Evolutionary conservation across 1,140 invertebrate genomes (phyloP).

Genomic region (Drosophila quadrilineata): DNA sequence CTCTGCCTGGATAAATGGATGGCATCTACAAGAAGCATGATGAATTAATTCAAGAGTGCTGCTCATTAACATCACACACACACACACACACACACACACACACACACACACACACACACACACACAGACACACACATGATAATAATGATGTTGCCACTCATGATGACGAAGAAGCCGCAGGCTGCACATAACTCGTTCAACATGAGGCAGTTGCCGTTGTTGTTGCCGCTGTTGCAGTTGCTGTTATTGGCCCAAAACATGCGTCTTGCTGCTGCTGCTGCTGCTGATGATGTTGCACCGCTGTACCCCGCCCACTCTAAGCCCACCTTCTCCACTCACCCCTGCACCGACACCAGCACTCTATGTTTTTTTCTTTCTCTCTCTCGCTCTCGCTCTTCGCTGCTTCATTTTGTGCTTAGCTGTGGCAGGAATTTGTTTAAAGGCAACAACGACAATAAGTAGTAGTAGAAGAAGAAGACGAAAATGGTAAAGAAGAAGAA

Average conservation of each 20-base stretch:
- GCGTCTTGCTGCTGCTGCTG: conserved; percentile 26
- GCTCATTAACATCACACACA: conserved; percentile 44
- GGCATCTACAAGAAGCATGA: conserved; percentile 32
- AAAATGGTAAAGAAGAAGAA: conserved; percentile 8
- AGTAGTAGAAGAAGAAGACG: conserved; percentile 13
- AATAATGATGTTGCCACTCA: conserved; percentile 7
- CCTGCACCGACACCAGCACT: not conserved
- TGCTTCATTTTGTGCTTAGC: conserved; percentile 9
- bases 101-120: not conserved
- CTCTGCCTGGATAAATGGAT: no score
- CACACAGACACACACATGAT: not conserved
- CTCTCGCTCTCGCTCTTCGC: not conserved
- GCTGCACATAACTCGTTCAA: conserved; percentile 34
- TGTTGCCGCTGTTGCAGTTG: not conserved
- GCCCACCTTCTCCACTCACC: not conserved
- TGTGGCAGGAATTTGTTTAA: conserved; percentile 62
- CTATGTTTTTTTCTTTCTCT: conserved; percentile 11
- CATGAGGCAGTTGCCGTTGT: conserved; percentile 10
- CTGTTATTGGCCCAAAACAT: conserved; percentile 40
- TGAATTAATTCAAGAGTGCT: conserved; percentile 44
- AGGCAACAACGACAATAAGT: conserved; percentile 24
- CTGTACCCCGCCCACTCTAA: conserved; percentile 5
- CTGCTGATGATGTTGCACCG: conserved; percentile 11
- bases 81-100: not conserved
- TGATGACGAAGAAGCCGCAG: conserved; percentile 22